A percentile compares a stretch with the other conserved stretches of the same genome.
phyloP scores from a whole-genome alignment of 2,888 invertebrate genomes.

The Steromphala cineraria region DNA sequence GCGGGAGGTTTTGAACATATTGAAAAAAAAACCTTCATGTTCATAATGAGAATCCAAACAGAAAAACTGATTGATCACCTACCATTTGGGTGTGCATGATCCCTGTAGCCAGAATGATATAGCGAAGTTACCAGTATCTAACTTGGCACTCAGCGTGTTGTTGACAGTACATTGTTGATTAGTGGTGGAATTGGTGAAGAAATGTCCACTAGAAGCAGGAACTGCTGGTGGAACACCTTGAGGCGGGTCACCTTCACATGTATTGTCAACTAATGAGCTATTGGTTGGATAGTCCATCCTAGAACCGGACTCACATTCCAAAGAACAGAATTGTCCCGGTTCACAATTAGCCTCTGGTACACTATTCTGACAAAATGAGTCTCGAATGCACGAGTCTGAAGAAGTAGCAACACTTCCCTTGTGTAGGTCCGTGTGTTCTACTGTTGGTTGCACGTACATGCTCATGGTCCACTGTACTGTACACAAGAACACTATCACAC shows the following conservation, averaged over 20 bases:
- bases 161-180: not conserved
- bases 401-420: no score
- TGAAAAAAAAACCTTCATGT: no score
- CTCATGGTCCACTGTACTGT: no score
- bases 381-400: no score
- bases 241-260: not conserved
- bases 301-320: not conserved
- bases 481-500: no score
- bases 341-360: not conserved
- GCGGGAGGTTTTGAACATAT: no score
- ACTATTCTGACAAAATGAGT: no score
- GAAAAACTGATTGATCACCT: not conserved
- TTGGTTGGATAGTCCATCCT: not conserved
- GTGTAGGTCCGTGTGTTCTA: no score
- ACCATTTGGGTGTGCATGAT: conserved; percentile 4
- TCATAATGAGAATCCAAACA: no score
- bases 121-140: not conserved
- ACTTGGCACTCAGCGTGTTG: not conserved
- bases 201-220: not conserved
- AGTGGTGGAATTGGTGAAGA: not conserved
- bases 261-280: not conserved
- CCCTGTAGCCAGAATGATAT: conserved; percentile 21
- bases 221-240: not conserved
- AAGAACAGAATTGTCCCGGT: not conserved
- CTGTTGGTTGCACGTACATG: no score